Conservation (phyloP, 2,797 vertebrate species). For the Silurus aristotelis region DNA sequence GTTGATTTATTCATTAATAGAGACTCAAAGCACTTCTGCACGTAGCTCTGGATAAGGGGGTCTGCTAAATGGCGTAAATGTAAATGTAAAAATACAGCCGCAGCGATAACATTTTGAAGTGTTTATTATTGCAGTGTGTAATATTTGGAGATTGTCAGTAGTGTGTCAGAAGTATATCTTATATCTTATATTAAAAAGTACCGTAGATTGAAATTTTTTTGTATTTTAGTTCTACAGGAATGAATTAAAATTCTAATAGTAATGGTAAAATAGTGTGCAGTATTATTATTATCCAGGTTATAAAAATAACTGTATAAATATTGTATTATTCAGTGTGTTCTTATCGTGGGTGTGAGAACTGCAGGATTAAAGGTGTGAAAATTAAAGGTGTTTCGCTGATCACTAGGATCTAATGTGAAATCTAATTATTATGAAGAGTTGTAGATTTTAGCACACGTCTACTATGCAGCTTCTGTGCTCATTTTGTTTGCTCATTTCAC, state of each 20-base stretch:
- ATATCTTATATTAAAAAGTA: neutral
- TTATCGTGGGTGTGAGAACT: neutral
- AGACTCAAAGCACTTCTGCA: too few species aligned
- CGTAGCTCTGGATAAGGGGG: too few species aligned
- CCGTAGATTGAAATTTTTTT: neutral
- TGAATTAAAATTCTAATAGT: too few species aligned
- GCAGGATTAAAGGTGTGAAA: conserved; percentile 22
- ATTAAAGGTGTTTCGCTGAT: neutral
- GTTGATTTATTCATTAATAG: too few species aligned
- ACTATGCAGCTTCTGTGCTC: neutral
- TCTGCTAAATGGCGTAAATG: neutral
- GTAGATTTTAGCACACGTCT: conserved; percentile 2
- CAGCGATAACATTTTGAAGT: neutral
- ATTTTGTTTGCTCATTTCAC: neutral
- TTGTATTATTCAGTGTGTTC: conserved; percentile 15
- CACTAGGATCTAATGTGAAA: neutral
- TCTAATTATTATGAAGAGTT: neutral
- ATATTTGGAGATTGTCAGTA: neutral
- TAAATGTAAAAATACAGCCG: neutral
- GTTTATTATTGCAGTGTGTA: neutral
- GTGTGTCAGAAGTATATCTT: neutral
- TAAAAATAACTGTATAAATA: neutral
- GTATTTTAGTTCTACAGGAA: neutral
- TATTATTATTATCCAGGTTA: neutral
- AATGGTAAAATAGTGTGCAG: neutral